These are phyloP conservation scores for Luffia ferchaultella DNA, from an alignment of 2,888 invertebrate species.

Conservation along the genomic window DNA sequence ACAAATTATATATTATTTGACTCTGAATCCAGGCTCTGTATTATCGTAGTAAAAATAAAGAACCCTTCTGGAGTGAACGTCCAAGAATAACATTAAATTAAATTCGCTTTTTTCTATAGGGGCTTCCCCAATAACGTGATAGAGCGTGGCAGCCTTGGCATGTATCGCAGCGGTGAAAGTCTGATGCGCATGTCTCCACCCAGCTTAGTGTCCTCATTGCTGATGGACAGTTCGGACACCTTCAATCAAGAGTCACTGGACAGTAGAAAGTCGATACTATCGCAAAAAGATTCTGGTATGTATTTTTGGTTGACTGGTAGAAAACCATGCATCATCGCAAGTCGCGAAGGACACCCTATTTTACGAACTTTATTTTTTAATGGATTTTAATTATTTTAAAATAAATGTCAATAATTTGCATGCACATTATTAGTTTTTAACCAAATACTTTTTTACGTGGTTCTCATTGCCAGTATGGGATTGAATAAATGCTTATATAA, in stretches of 20 bases:
- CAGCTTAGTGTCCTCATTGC: conserved; percentile 65
- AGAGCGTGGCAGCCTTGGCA: conserved; percentile 49
- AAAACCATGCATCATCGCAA: no score
- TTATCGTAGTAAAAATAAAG: neutral
- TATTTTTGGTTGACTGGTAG: no score
- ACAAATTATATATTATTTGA: no score
- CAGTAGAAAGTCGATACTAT: conserved; percentile 34
- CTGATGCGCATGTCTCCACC: conserved; percentile 65
- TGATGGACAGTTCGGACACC: conserved; percentile 55
- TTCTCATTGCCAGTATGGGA: no score
- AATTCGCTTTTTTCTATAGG: neutral
- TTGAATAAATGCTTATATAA: no score
- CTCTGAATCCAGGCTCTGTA: no score
- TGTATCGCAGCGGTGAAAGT: conserved; percentile 56
- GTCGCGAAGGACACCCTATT: no score
- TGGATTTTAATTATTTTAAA: no score
- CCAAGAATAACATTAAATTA: neutral
- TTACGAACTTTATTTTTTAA: no score
- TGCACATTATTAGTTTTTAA: no score
- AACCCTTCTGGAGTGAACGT: neutral
- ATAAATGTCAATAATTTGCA: no score
- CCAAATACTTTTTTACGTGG: no score
- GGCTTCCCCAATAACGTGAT: conserved; percentile 1
- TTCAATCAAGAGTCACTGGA: conserved; percentile 49
- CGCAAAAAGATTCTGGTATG: conserved; percentile 41